Base-by-base conservation (phyloP, 2,113 vertebrate species). In the Zootoca vivipara region DNA sequence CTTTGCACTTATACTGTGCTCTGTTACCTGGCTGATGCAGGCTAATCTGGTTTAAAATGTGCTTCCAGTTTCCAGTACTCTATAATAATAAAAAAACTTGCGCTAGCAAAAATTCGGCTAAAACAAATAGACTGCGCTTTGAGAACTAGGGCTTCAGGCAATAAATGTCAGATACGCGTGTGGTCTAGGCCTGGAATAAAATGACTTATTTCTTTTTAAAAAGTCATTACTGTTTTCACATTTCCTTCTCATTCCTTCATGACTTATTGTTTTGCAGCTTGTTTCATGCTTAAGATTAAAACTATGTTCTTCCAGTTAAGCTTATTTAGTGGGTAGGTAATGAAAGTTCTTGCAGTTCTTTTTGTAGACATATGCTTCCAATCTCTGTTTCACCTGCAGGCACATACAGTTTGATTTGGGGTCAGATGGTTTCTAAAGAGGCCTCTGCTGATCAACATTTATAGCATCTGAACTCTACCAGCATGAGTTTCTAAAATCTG, bases 201-300 rank as follows among this genome's bases (percentile, higher is more conserved):
- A 72, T 72, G 30, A 33, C 70, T 69, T 12, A n/a, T 52, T 52
- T 52, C 15, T 33, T 33, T 16, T 72, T 72, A 5, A 33, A 4
- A 33, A n/a, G 12, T 33, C 70, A 72, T 18, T 79, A 12, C 46
- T 58, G 56, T 58, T 56, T 74, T 40, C 38, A 40, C 38, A 75
- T 24, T 20, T 56, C 30, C 15, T 83, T 46, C 64, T 83, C 24
- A 30, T 46, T 30, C 7, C 6, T 18, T 86, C 75, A 35, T 30
- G 33, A 56, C 64, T 4, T 35, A 16, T 42, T 77, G 4, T 42
- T 85, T 77, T 64, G 72, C 35, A 77, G 26, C 72, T 64, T 85
- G 72, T 85, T 77, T 35, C 56, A 42, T 40, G 56, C 24, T 69
- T 67, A 86, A 78, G 75, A 86, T 78, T n/a, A 86, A 46, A 86